Evolutionary conservation across 1,140 invertebrate genomes (phyloP), one percentile per base, ranked within the genome.

Genomic region (Ganaspis sp.): DNA sequence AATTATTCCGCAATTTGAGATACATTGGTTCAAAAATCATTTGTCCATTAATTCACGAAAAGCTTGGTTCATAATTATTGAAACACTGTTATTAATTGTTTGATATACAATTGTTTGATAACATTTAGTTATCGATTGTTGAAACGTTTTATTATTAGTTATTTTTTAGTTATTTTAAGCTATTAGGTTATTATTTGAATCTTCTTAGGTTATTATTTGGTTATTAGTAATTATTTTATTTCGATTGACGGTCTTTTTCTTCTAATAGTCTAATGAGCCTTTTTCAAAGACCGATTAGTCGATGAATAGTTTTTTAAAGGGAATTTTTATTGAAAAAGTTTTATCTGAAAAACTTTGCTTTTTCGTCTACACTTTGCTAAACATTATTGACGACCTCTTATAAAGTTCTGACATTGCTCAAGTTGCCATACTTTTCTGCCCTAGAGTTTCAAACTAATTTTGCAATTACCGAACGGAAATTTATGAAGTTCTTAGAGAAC

Each of bases 401-500:
- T n/a, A 64, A 64, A 64, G 58, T 64, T 64, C 15, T 29, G 26
- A 64, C 58, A 64, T 26, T 29, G 23, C 58, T n/a, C 58, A 58
- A 58, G 8, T 29, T 64, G 23, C 26, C 15, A 26, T 64, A 29
- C 58, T 64, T 64, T 64, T 29, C 58, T 29, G 23, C 58, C n/a
- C 12, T 64, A 64, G 26, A 64, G 58, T 64, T 64, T 64, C 12
- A 64, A 64, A 64, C 58, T 64, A 64, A 64, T 29, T 64, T 64
- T 34, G 58, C 58, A 64, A 64, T 64, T 64, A 64, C 54, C 58
- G 26, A 64, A 64, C 58, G 12, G 26, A 64, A 49, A 64, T 64
- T 64, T 64, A 64, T 64, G 21, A 64, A 64, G 58, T 64, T 64
- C 23, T n/a, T 64, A 64, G n/a, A 29, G 58, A 64, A 64, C 58